Evolutionary conservation across 2,888 invertebrate genomes (phyloP).

Genomic region (Eupeodes luniger): DNA sequence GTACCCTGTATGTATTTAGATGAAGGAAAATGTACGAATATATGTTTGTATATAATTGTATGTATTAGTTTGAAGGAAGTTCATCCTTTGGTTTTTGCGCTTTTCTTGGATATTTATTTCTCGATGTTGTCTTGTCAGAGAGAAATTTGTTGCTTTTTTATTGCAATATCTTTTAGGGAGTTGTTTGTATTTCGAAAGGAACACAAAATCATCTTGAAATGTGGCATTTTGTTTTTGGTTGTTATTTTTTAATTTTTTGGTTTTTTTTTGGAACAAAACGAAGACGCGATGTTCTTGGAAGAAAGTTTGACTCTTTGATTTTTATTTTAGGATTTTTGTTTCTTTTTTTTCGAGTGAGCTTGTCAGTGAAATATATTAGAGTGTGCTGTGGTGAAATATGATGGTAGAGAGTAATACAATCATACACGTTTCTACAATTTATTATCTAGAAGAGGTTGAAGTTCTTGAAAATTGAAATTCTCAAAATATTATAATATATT

Average conservation of each 20-base stretch:
- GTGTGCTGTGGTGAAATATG: neutral
- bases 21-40: neutral
- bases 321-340: neutral
- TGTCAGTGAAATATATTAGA: constrained; percentile 1
- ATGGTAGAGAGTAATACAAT: neutral
- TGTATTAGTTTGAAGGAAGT: constrained; percentile 22
- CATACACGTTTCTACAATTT: neutral
- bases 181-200: neutral
- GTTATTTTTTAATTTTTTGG: neutral
- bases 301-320: constrained; percentile 16
- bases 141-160: constrained; percentile 5
- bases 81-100: constrained; percentile 16
- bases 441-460: neutral
- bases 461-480: constrained; percentile 2
- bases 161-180: neutral
- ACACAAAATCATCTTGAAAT: neutral
- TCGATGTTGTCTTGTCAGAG: constrained; percentile 8
- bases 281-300: constrained; percentile 12
- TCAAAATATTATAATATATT: neutral
- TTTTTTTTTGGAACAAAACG: neutral
- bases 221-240: neutral
- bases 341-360: neutral
- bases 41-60: neutral
- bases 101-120: neutral
- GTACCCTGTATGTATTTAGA: neutral